These are phyloP conservation scores for Tiaroga cobitis DNA, from an alignment of 2,797 vertebrate genomes.

Conservation along the genomic window DNA sequence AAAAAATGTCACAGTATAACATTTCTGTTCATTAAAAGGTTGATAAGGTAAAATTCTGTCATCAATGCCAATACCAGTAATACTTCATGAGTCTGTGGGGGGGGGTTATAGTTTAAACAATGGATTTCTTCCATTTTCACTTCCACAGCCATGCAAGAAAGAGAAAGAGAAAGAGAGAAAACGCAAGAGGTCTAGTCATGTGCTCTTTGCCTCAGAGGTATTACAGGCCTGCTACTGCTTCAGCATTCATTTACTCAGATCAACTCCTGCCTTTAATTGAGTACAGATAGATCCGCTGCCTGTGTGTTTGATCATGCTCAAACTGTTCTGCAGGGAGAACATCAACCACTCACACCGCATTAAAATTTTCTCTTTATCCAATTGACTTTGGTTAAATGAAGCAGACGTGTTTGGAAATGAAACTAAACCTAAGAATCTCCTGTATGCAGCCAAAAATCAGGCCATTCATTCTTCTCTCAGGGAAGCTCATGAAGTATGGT, in stretches of 20 bases:
- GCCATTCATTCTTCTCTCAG: conserved; percentile 40
- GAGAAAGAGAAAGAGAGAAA: background rate
- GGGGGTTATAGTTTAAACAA: conserved; percentile 37
- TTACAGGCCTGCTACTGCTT: conserved; percentile 53
- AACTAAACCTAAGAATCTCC: conserved; percentile 13
- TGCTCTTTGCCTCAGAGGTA: conserved; percentile 51
- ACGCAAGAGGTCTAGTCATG: conserved; percentile 41
- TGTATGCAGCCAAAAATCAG: conserved; percentile 21
- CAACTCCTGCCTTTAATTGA: conserved; percentile 41
- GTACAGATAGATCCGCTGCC: conserved; percentile 30
- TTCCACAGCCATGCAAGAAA: conserved; percentile 19
- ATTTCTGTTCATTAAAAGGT: background rate
- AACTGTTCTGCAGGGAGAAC: conserved; percentile 22
- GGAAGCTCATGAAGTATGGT: conserved; percentile 39
- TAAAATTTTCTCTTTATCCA: conserved; percentile 24
- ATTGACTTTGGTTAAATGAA: too few species aligned
- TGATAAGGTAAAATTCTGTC: background rate
- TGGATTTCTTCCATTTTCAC: conserved; percentile 15
- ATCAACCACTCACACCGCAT: conserved; percentile 15
- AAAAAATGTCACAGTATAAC: background rate
- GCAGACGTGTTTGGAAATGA: too few species aligned
- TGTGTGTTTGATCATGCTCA: conserved; percentile 18
- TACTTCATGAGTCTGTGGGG: background rate
- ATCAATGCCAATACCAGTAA: background rate
- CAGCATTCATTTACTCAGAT: conserved; percentile 44